Base-by-base conservation (phyloP, 2,888 invertebrate species). In the Dasypolia templi region DNA sequence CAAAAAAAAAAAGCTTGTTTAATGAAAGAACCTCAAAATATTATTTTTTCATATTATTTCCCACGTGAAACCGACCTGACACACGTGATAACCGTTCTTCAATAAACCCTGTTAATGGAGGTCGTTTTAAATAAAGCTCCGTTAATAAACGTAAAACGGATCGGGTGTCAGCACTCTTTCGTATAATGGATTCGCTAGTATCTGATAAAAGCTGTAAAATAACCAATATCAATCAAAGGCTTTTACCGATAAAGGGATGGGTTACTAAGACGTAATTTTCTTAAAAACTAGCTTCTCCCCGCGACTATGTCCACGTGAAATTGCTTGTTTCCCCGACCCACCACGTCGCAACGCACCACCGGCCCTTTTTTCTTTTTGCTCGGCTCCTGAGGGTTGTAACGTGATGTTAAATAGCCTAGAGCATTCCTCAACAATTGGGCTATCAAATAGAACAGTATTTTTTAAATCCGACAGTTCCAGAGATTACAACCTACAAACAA, bases 171-270 rank as follows among this genome's bases (percentile, higher is more conserved):
- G 76, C 72, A 67, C 55, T 79, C 66, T 69, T 67, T 39, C 56
- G 1, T 65, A 42, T 79, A 79, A 83, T 70, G 35, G 64, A 56
- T 68, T 63, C 55, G 72, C 44, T 49, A 56, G 51, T 64, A 56
- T 70, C 69, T 35, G 56, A 66, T 59, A 67, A 35, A 62, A 42
- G 69, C 66, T 61, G 35, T 79, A 64, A 83, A 82, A 76, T 56
- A 82, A 72, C 79, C 72, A 79, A 83, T 83, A 83, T 83, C 80
- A 79, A 72, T 82, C 80, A 79, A 79, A 32, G 49, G 55, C 51
- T 51, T 63, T 76, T 56, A 58, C 32, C 32, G 55, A 59, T 19
- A 46, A 35, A 59, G 69, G n/a, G 72, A 73, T 39, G 35, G 42
- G n/a, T 49, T 51, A 44, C 35, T 66, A 42, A 71, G 74, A 70